These are phyloP conservation scores for Clanis bilineata DNA, from an alignment of 2,888 invertebrate species.

Conservation along the genomic window DNA sequence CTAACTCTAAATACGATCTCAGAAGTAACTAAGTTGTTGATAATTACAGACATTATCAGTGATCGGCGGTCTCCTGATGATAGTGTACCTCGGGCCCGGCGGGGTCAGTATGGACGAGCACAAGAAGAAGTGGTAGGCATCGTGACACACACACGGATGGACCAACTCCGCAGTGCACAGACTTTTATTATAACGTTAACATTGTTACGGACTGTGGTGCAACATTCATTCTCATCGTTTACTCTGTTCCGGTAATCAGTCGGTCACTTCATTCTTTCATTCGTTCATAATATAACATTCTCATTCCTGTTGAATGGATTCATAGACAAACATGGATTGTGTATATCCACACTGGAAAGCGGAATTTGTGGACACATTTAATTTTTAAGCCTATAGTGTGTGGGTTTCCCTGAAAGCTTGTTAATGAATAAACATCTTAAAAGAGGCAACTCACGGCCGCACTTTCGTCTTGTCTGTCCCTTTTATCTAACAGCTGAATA, in stretches of 20 bases:
- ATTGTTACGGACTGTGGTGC: constrained; percentile 41
- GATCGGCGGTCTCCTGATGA: constrained; percentile 98
- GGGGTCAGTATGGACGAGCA: constrained; percentile 99
- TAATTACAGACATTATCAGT: constrained; percentile 97
- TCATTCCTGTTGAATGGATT: neutral
- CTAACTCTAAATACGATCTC: too few species aligned
- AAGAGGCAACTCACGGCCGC: too few species aligned
- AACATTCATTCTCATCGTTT: constrained; percentile 15
- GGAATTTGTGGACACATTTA: too few species aligned
- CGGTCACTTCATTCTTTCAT: neutral
- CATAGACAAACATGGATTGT: too few species aligned
- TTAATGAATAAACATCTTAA: too few species aligned
- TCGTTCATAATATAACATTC: neutral
- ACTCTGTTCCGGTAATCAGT: neutral
- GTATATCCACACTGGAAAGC: too few species aligned
- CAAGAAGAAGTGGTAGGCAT: constrained; percentile 97
- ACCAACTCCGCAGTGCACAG: constrained; percentile 37
- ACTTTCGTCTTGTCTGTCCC: too few species aligned
- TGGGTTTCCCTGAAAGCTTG: too few species aligned
- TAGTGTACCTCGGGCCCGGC: constrained; percentile 98
- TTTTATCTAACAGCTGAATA: too few species aligned
- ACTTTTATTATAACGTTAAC: constrained; percentile 41
- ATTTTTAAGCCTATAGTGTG: too few species aligned
- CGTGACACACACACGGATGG: too few species aligned
- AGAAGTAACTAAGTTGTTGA: too few species aligned